phyloP scores from a whole-genome alignment of 2,113 vertebrate species.

The Sterrhoptilus dennistouni region DNA sequence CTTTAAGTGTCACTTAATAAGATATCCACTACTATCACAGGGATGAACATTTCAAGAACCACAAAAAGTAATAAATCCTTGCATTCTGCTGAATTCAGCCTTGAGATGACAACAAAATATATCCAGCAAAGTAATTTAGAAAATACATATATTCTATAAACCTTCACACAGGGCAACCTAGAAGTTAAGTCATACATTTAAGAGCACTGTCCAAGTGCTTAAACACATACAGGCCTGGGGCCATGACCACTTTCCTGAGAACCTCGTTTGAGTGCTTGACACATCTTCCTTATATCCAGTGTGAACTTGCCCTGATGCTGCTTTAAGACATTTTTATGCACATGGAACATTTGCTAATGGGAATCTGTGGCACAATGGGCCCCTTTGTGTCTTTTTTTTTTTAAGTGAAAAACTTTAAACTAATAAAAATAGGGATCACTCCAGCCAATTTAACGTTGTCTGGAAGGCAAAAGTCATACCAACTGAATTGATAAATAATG shows the following conservation, averaged over 20 bases:
- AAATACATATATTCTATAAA: not conserved
- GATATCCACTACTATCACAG: not conserved
- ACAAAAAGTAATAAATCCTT: not conserved
- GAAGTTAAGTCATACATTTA: not conserved
- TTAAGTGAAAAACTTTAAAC: not conserved
- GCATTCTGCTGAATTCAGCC: not conserved
- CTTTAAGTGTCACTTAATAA: not conserved
- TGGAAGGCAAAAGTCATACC: not conserved
- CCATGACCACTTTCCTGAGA: not conserved
- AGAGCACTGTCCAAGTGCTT: not conserved
- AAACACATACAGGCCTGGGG: fast-evolving
- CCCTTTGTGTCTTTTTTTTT: not conserved
- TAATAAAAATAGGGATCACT: not conserved
- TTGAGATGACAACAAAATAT: not conserved
- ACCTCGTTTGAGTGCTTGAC: fast-evolving
- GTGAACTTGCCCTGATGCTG: not conserved
- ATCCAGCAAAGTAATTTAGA: not conserved
- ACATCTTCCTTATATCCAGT: not conserved
- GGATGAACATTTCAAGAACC: not conserved
- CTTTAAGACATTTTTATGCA: not conserved
- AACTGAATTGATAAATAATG: not conserved
- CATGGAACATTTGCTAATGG: not conserved
- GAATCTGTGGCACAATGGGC: not conserved
- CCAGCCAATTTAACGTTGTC: not conserved
- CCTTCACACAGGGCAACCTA: not conserved